Evolutionary conservation across 2,888 invertebrate genomes (phyloP).

Genomic region (Camponotus fellah): DNA sequence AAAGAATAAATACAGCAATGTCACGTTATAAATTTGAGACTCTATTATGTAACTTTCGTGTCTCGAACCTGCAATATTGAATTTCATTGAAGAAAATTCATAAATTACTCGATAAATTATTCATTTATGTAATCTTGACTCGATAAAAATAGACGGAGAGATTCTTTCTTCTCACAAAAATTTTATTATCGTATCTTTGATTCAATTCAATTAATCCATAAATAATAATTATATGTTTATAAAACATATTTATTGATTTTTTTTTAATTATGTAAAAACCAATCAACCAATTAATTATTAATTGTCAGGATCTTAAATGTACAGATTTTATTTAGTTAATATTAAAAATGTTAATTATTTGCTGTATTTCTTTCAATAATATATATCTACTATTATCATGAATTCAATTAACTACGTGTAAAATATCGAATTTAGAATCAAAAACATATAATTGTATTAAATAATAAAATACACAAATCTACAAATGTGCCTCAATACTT

Average conservation of each 20-base stretch:
- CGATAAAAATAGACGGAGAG: not conserved
- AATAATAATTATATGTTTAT: not conserved
- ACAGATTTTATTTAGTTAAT: not conserved
- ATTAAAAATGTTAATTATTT: not conserved
- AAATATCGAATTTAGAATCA: not conserved
- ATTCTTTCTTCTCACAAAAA: not conserved
- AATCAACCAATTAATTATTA: not conserved
- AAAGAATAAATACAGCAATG: not conserved
- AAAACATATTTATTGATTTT: not conserved
- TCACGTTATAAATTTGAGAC: not conserved
- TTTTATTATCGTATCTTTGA: not conserved
- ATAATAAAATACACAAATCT: not conserved
- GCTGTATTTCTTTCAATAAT: not conserved
- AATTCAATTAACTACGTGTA: not conserved
- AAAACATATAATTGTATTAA: not conserved
- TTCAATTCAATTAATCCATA: not conserved
- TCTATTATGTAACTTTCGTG: not conserved
- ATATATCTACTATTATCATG: not conserved
- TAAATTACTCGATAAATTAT: not conserved
- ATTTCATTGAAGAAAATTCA: not conserved
- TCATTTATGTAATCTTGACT: not conserved
- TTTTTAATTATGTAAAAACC: not conserved
- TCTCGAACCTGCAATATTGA: constrained; percentile 4
- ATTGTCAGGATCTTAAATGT: not conserved
- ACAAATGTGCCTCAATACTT: not conserved